Evolutionary conservation across 2,113 vertebrate genomes (phyloP), one percentile per base, ranked within the genome.

Genomic region (Atlantisia rogersi): DNA sequence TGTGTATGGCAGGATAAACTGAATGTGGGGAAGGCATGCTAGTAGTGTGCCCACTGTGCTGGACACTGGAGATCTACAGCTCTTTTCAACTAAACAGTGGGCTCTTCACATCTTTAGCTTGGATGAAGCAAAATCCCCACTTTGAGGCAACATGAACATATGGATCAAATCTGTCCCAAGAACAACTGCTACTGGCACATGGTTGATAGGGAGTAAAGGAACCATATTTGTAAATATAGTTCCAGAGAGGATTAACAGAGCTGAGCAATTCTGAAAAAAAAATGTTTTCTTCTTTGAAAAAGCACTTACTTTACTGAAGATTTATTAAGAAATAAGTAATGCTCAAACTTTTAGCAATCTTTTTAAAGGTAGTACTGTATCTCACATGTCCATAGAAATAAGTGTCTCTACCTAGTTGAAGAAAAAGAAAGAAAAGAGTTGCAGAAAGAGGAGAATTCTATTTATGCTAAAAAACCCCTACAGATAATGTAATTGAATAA

Each of bases 291-390:
- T 70, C n/a, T 25, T 20, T 60, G 39, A 65, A 75, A 78, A 73
- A 63, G 18, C 4, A 25, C 3, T 52, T 86, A 28, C 3, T 52
- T 86, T 24, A 26, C 9, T 59, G 39, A 69, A 24, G 24, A 73
- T 68, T 77, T 32, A 35, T 78, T 74, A 90, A 37, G 17, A 63
- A 87, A 39, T 26, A 53, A 4, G 4, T 40, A 59, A 59, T 6
- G 21, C 15, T 39, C 0, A 0, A 50, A 46, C n/a, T 71, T 48
- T 67, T 3, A 83, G 13, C 82, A 59, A 64, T 2, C 4, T 35
- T 55, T 67, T 73, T 53, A 37, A 65, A 25, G 60, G 29, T 50
- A 90, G 50, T 55, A 85, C 14, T 48, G 5, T 32, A 39, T 76
- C 75, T 81, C 46, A 86, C 3, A 9, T 22, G 5, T 56, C 22